These are phyloP conservation scores for Scaptomyza montana DNA, from an alignment of 1,140 invertebrate species.

Conservation along the genomic window DNA sequence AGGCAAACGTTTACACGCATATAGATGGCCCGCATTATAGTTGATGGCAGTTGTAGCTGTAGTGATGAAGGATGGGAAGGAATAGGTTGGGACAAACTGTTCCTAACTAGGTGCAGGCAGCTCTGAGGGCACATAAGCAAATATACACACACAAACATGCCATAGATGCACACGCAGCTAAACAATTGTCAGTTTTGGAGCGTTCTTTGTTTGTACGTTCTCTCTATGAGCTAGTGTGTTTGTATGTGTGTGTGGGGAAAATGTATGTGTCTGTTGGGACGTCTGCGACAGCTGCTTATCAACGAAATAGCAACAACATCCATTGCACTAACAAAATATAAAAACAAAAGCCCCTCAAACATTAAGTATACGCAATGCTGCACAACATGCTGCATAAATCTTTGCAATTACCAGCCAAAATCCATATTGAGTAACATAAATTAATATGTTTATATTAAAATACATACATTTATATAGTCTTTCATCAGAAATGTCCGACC, in stretches of 20 bases:
- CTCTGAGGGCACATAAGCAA: conserved; percentile 51
- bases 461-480: background rate
- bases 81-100: background rate
- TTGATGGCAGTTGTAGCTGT: background rate
- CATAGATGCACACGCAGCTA: conserved; percentile 59
- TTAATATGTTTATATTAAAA: background rate
- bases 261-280: conserved; percentile 5
- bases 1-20: conserved; percentile 68
- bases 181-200: conserved; percentile 71
- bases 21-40: conserved; percentile 79
- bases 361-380: conserved; percentile 66
- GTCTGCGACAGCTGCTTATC: conserved; percentile 60
- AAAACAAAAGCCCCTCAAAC: conserved; percentile 19
- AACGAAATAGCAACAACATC: conserved; percentile 63
- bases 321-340: background rate
- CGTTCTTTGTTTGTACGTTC: conserved; percentile 54
- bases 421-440: background rate
- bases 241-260: background rate
- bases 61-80: background rate
- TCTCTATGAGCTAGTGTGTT: background rate
- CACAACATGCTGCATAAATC: conserved; percentile 20
- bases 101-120: conserved; percentile 68
- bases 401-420: conserved; percentile 8
- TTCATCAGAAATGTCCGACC: background rate
- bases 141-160: conserved; percentile 26